Percentiles rank a stretch among this genome's conserved stretches.
phyloP scores from a whole-genome alignment of 2,797 vertebrate genomes.

The Alauda arvensis region DNA sequence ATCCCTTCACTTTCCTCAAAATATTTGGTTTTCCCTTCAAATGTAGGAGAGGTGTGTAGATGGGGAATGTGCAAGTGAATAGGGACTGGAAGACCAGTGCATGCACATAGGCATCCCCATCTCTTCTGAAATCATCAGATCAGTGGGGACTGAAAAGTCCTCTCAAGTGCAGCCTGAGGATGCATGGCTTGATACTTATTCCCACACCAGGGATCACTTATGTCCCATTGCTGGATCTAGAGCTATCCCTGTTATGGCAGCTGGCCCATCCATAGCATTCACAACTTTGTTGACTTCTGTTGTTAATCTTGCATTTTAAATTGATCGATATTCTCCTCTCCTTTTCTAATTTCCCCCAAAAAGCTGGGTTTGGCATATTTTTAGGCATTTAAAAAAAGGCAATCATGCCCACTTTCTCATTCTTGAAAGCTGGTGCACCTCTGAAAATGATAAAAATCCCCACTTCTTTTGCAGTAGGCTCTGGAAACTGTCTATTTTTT shows the following conservation, averaged over 20 bases:
- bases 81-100: neutral
- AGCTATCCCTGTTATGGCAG: neutral
- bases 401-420: rapidly evolving
- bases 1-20: neutral
- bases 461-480: neutral
- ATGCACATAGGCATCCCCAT: rapidly evolving
- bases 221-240: neutral
- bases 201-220: neutral
- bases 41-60: neutral
- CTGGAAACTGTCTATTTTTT: neutral
- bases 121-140: neutral
- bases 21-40: neutral
- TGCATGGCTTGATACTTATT: neutral
- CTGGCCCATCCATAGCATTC: neutral
- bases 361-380: neutral
- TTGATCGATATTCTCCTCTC: neutral
- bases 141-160: neutral
- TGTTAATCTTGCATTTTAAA: neutral
- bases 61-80: neutral
- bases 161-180: neutral
- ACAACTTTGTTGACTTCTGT: neutral
- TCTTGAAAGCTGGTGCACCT: neutral
- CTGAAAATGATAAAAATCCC: neutral
- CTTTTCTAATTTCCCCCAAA: neutral
- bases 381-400: neutral